These are phyloP conservation scores for Oxystoma pomonae DNA, from an alignment of 2,888 invertebrate species.

Conservation along the genomic window DNA sequence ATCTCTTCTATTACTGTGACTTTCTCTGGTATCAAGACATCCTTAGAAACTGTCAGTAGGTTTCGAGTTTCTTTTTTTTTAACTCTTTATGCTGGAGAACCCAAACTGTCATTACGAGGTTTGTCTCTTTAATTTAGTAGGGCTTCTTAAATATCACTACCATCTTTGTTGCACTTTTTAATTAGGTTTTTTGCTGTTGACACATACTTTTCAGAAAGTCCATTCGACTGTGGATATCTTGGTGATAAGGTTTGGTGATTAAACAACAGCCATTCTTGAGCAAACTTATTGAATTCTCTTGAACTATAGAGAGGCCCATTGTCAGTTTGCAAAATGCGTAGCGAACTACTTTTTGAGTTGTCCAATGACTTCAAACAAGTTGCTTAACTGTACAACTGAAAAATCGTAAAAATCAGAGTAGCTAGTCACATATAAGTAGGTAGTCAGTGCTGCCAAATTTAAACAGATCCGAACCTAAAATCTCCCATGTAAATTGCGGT, in stretches of 20 bases:
- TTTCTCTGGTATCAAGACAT: background rate
- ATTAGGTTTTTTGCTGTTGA: background rate
- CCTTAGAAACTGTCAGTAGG: background rate
- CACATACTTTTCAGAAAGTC: background rate
- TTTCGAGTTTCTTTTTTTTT: background rate
- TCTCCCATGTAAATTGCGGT: too few species aligned
- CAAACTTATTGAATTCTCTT: too few species aligned
- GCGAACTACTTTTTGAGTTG: background rate
- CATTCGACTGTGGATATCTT: background rate
- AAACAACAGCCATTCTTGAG: too few species aligned
- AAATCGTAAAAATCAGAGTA: background rate
- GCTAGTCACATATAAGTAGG: too few species aligned
- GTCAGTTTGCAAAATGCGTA: background rate
- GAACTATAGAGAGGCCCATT: too few species aligned
- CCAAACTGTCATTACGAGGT: background rate
- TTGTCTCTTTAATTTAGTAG: background rate
- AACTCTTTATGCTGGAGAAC: background rate
- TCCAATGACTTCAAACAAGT: background rate
- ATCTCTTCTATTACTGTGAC: background rate
- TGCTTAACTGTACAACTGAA: background rate
- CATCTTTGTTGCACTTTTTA: background rate
- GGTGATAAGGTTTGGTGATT: too few species aligned
- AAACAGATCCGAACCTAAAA: too few species aligned
- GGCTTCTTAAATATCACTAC: background rate
- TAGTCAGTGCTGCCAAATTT: too few species aligned